These are phyloP conservation scores for Carassius carassius DNA, from an alignment of 2,113 vertebrate species.

Conservation along the genomic window DNA sequence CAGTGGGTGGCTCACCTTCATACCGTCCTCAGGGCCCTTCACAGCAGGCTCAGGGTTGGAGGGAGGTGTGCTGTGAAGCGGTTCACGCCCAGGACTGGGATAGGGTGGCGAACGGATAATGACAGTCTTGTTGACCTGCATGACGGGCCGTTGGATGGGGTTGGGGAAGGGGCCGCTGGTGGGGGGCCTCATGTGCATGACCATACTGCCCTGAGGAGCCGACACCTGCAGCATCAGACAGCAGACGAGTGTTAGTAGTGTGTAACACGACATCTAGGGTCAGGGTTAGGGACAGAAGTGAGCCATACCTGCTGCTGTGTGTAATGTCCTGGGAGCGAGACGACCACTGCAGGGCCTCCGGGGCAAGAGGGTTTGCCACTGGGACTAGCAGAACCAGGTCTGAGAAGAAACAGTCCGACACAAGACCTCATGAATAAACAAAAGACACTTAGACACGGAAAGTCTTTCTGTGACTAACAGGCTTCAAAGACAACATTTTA, in stretches of 20 bases:
- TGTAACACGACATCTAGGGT: too few species aligned
- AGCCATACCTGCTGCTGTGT: conserved; percentile 84
- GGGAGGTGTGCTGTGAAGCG: conserved; percentile 70
- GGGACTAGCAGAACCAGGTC: conserved; percentile 95
- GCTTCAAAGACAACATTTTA: too few species aligned
- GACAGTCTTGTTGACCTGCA: conserved; percentile 81
- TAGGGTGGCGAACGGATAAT: conserved; percentile 78
- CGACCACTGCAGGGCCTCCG: conserved; percentile 75
- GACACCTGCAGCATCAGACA: conserved; percentile 62
- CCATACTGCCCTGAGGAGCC: conserved; percentile 77
- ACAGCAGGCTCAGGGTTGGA: conserved; percentile 70
- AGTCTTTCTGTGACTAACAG: too few species aligned
- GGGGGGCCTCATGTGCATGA: conserved; percentile 82
- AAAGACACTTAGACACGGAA: too few species aligned
- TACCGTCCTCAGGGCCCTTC: conserved; percentile 80
- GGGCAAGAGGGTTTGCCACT: conserved; percentile 84
- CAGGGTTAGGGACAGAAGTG: too few species aligned
- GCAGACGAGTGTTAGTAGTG: not conserved
- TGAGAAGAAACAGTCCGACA: conserved; percentile 56
- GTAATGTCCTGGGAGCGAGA: conserved; percentile 90
- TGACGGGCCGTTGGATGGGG: conserved; percentile 81
- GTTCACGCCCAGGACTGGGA: conserved; percentile 71
- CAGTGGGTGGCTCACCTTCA: conserved; percentile 84
- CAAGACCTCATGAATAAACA: not conserved
- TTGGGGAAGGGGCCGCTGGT: conserved; percentile 78